phyloP scores from a whole-genome alignment of 2,113 vertebrate species.

The Turnix velox region DNA sequence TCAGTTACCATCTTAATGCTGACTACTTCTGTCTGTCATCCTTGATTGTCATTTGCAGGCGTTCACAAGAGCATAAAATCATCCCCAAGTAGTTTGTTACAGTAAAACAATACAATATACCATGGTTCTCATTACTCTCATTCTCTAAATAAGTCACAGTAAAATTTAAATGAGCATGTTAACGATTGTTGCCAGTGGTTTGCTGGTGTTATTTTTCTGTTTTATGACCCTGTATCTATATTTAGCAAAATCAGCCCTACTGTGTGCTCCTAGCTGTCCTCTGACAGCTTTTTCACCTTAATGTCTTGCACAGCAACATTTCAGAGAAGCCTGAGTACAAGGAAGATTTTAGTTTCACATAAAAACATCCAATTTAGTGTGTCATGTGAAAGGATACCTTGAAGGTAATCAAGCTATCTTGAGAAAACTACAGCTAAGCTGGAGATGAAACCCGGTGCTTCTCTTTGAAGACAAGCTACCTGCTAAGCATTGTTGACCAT shows the following conservation, averaged over 20 bases:
- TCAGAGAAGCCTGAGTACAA: neutral
- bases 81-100: conserved; percentile 10
- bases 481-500: neutral
- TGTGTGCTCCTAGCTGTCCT: neutral
- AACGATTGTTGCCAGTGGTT: neutral
- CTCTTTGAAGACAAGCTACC: neutral
- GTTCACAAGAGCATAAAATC: conserved; percentile 44
- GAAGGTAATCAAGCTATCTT: neutral
- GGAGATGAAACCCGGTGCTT: neutral
- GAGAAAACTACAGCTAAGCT: neutral
- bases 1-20: neutral
- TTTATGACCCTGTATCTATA: neutral
- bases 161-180: conserved; percentile 6
- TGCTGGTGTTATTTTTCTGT: neutral
- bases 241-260: neutral
- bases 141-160: neutral
- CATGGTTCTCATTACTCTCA: neutral
- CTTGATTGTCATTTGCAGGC: conserved; percentile 29
- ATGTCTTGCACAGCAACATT: neutral
- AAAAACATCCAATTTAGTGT: neutral
- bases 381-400: neutral
- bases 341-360: neutral
- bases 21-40: conserved; percentile 28
- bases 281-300: neutral
- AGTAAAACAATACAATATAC: neutral